phyloP scores from a whole-genome alignment of 2,888 invertebrate species.

The Cordilura impudica region DNA sequence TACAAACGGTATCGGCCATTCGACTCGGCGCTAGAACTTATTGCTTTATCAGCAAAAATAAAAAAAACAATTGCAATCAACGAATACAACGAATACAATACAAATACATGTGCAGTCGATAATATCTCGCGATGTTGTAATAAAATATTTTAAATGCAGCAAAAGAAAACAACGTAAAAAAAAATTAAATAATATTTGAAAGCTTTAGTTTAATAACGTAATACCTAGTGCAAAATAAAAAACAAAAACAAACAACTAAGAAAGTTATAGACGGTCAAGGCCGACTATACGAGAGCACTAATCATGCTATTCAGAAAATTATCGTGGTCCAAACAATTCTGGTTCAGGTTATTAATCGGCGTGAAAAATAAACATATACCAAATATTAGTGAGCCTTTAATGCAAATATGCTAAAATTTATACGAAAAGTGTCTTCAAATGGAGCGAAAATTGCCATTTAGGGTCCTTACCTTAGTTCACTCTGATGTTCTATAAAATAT shows the following conservation, averaged over 20 bases:
- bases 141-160: constrained; percentile 43
- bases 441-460: too few species aligned
- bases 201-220: constrained; percentile 57
- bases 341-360: too few species aligned
- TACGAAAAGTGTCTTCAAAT: too few species aligned
- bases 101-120: constrained; percentile 12
- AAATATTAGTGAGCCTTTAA: too few species aligned
- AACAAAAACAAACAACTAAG: neutral
- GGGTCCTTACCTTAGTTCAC: too few species aligned
- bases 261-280: constrained; percentile 7
- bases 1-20: constrained; percentile 11
- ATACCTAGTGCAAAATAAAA: constrained; percentile 27
- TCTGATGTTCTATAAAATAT: too few species aligned
- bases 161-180: constrained; percentile 16
- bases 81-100: neutral
- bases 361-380: too few species aligned
- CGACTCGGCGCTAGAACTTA: neutral
- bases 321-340: too few species aligned
- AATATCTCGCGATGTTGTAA: constrained; percentile 48
- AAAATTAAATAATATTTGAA: constrained; percentile 61
- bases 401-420: too few species aligned
- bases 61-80: constrained; percentile 30
- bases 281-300: too few species aligned
- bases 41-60: constrained; percentile 23
- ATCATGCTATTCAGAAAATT: too few species aligned